A percentile compares a stretch with the other conserved stretches of the same genome.
Conservation (phyloP, 2,797 vertebrate genomes). For the Macropus fuliginosus region DNA sequence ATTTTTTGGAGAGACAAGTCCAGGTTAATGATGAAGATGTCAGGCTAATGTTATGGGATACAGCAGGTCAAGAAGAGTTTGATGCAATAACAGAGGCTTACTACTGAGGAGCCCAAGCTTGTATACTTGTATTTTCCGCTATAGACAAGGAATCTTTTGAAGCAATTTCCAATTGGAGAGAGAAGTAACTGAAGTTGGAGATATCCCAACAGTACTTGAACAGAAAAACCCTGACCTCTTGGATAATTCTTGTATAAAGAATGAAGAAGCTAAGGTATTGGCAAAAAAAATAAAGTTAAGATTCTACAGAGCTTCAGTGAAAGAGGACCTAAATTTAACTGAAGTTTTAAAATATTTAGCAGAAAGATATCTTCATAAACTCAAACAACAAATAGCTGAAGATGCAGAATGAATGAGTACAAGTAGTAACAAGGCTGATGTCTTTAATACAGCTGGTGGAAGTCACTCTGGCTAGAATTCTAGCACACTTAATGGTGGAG, state of each 20-base stretch:
- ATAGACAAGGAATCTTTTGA: conserved; percentile 97
- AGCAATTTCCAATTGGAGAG: conserved; percentile 95
- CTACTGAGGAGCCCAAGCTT: conserved; percentile 99
- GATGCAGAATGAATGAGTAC: conserved; percentile 64
- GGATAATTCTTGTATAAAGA: conserved; percentile 79
- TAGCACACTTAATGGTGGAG: conserved; percentile 91
- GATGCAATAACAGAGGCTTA: conserved; percentile 99
- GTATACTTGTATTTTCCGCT: conserved; percentile 98
- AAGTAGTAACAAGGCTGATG: conserved; percentile 84
- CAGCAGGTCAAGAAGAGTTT: conserved; percentile 98
- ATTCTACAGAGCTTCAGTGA: conserved; percentile 88
- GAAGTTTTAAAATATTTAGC: too few species aligned
- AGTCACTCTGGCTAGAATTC: conserved; percentile 91
- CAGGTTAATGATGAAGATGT: conserved; percentile 97
- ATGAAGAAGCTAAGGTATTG: conserved; percentile 86
- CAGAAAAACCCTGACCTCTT: conserved; percentile 81
- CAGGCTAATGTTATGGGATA: conserved; percentile 98
- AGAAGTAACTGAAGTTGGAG: conserved; percentile 95
- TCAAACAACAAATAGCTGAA: too few species aligned
- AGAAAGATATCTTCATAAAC: too few species aligned
- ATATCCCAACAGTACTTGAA: too few species aligned
- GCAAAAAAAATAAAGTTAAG: conserved; percentile 91
- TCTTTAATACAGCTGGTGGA: conserved; percentile 94
- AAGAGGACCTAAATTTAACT: conserved; percentile 97
- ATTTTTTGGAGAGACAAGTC: conserved; percentile 98